Evolutionary conservation across 1,140 invertebrate genomes (phyloP), one percentile per base, ranked within the genome.

Genomic region (Oncopodura yosiiana): DNA sequence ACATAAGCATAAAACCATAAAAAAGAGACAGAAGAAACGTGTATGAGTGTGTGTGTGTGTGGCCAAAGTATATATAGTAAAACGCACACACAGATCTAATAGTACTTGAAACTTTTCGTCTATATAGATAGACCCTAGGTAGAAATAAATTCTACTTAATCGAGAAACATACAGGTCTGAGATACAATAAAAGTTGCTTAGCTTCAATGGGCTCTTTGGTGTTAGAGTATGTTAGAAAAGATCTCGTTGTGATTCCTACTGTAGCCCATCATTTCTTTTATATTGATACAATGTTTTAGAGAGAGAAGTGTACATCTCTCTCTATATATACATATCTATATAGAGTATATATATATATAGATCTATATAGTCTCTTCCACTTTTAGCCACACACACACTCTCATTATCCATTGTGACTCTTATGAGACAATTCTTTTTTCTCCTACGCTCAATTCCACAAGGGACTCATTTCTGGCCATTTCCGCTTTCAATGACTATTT

Each of bases 81-180:
- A n/a, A n/a, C n/a, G n/a, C n/a, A n/a, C n/a, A n/a, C n/a, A n/a
- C n/a, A n/a, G n/a, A n/a, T n/a, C n/a, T n/a, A n/a, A n/a, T n/a
- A n/a, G n/a, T n/a, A n/a, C n/a, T n/a, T n/a, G n/a, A n/a, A n/a
- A n/a, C n/a, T n/a, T n/a, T n/a, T n/a, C n/a, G n/a, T n/a, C n/a
- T n/a, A 36, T 60, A 60, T 61, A 60, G 41, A 59, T 53, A 53
- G 61, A 38, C 54, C 62, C 62, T 49, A 27, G 55, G 62, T 56
- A 58, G 43, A 60, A 58, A 63, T 63, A 63, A 63, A 63, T 63
- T 63, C 53, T 60, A 46, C 55, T 63, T 63, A 63, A 63, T 63
- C 62, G 62, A 63, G 60, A 63, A 55, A 63, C 62, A 57, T 60
- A 57, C 43, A 49, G 46, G 55, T 51, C 41, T 49, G n/a, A 54